Percentiles rank a stretch among this genome's conserved stretches.
Conservation (phyloP, 2,888 invertebrate species). For the Epicampocera succincta region DNA sequence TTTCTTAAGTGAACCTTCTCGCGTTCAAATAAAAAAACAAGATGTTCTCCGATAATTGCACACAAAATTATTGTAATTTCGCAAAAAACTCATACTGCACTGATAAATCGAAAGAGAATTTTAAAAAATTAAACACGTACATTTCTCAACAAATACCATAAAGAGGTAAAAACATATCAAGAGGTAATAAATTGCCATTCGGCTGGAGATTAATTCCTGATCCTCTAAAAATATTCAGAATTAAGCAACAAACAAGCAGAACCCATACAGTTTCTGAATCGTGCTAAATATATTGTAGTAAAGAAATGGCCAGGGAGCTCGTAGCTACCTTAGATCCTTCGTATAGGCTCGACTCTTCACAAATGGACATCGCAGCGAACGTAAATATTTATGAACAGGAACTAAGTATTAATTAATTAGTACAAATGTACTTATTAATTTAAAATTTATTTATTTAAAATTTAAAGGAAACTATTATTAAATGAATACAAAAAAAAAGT, state of each 20-base stretch:
- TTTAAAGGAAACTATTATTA: too few species aligned
- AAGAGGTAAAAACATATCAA: constrained; percentile 24
- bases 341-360: constrained; percentile 34
- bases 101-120: not conserved
- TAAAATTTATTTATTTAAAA: too few species aligned
- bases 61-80: too few species aligned
- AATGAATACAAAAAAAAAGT: too few species aligned
- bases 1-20: constrained; percentile 14
- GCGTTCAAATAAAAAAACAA: constrained; percentile 19
- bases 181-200: constrained; percentile 15
- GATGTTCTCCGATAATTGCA: too few species aligned
- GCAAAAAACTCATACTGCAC: constrained; percentile 2
- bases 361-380: constrained; percentile 28
- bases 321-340: constrained; percentile 10
- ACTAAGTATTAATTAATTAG: too few species aligned
- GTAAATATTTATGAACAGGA: too few species aligned
- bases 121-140: constrained; percentile 12
- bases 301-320: not conserved
- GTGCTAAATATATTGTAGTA: constrained; percentile 8
- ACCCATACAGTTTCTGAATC: constrained; percentile 1
- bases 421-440: too few species aligned
- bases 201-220: constrained; percentile 26
- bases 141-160: constrained; percentile 27
- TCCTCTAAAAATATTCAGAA: constrained; percentile 25
- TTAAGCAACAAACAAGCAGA: constrained; percentile 3